Conservation (phyloP, 2,113 vertebrate species). For the Labrus mixtus region DNA sequence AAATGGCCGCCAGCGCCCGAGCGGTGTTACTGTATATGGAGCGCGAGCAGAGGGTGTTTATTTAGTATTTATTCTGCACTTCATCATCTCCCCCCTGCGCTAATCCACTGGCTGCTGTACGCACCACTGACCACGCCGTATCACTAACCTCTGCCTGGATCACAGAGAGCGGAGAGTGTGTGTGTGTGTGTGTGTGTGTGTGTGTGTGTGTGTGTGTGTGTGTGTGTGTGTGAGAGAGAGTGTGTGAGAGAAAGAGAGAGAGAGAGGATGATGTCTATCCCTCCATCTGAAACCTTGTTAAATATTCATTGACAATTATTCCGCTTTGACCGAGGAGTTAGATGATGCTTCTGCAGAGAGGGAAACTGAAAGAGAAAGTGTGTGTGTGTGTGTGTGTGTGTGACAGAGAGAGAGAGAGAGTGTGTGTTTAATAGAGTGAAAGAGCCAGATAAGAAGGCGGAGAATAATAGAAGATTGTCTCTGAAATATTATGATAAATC, state of each 20-base stretch:
- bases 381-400: constrained; percentile 31
- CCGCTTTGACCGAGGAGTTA: constrained; percentile 83
- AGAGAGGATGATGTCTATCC: constrained; percentile 77
- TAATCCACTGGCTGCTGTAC: constrained; percentile 76
- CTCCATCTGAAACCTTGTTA: constrained; percentile 84
- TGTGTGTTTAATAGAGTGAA: constrained; percentile 4
- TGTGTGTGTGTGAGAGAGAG: constrained; percentile 39
- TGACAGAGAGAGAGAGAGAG: constrained; percentile 7
- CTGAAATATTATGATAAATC: constrained; percentile 69
- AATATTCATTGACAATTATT: constrained; percentile 90
- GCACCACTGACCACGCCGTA: constrained; percentile 75
- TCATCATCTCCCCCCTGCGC: constrained; percentile 74
- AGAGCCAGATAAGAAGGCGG: constrained; percentile 22
- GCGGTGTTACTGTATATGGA: constrained; percentile 54
- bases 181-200: constrained; percentile 19
- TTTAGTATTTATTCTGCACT: constrained; percentile 81
- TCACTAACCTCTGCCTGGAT: constrained; percentile 73
- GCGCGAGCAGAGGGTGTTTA: constrained; percentile 67
- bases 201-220: constrained; percentile 38
- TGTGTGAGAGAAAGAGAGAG: constrained; percentile 37
- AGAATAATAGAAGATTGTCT: constrained; percentile 59
- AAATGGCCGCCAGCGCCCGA: constrained; percentile 11
- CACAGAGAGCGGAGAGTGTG: constrained; percentile 41
- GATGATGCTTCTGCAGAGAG: constrained; percentile 64
- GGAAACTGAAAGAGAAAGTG: constrained; percentile 22